Percentiles rank a stretch among this genome's conserved stretches.
Conservation (phyloP, 2,888 invertebrate species). For the Cabera pusaria region DNA sequence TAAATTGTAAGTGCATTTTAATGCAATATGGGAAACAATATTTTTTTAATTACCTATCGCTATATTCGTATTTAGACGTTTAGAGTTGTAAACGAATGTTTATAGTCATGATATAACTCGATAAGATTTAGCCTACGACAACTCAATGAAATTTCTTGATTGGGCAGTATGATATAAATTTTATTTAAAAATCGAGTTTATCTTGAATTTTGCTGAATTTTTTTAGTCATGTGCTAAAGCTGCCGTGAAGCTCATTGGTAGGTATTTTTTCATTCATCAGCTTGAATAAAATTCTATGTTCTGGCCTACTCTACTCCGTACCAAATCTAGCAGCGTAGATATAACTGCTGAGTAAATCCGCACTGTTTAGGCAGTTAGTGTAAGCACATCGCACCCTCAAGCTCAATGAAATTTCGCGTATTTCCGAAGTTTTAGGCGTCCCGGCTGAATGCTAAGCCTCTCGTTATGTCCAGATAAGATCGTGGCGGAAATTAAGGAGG, state of each 20-base stretch:
- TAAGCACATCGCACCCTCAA: constrained; percentile 22
- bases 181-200: no score
- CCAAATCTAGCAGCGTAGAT: constrained; percentile 4
- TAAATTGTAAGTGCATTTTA: constrained; percentile 27
- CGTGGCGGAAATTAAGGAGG: constrained; percentile 76
- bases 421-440: constrained; percentile 58
- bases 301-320: neutral
- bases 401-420: constrained; percentile 55
- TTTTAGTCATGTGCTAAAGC: no score
- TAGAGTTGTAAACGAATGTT: no score
- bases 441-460: constrained; percentile 64
- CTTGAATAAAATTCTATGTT: neutral
- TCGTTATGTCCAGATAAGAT: constrained; percentile 73
- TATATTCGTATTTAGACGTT: no score
- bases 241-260: no score
- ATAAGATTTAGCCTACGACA: no score
- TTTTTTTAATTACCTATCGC: no score
- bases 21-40: constrained; percentile 23
- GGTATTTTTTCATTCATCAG: no score
- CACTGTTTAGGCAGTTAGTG: constrained; percentile 10
- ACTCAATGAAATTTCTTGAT: no score
- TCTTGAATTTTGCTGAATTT: no score
- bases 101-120: no score
- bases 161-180: no score
- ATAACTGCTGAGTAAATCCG: constrained; percentile 4